Conservation (phyloP, 2,888 invertebrate species). For the Hypena proboscidalis region DNA sequence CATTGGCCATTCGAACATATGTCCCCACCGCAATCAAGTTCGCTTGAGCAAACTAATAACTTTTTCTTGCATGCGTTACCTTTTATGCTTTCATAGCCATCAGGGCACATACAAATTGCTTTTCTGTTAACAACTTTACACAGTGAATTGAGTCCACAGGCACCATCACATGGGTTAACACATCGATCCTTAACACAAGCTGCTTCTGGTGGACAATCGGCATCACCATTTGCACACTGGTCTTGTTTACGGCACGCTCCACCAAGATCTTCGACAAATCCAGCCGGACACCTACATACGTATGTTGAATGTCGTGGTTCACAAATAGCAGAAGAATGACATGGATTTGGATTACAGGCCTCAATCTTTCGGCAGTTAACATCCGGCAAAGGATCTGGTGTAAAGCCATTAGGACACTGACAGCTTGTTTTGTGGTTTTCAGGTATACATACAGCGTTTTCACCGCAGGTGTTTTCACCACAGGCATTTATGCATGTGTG, state of each 20-base stretch:
- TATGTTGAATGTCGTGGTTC: constrained; percentile 88
- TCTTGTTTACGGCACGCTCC: constrained; percentile 92
- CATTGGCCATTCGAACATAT: constrained; percentile 94
- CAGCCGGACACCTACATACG: constrained; percentile 91
- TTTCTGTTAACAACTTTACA: constrained; percentile 92
- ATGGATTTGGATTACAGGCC: constrained; percentile 91
- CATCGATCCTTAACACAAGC: constrained; percentile 90
- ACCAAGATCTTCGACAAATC: constrained; percentile 90
- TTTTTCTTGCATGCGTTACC: constrained; percentile 89
- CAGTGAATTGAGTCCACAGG: constrained; percentile 92
- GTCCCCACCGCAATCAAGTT: constrained; percentile 91
- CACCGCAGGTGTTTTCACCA: constrained; percentile 92
- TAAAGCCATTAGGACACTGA: constrained; percentile 94
- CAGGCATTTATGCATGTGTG: constrained; percentile 94
- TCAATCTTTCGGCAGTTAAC: constrained; percentile 91
- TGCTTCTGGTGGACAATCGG: constrained; percentile 91
- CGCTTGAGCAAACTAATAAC: constrained; percentile 87
- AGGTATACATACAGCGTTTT: constrained; percentile 94
- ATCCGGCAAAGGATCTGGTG: constrained; percentile 93
- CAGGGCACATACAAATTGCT: constrained; percentile 92
- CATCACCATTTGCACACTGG: constrained; percentile 89
- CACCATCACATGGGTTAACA: constrained; percentile 92
- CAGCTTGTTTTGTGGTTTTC: constrained; percentile 93
- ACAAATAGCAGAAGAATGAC: constrained; percentile 93
- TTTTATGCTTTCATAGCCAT: constrained; percentile 89